Conservation (phyloP, 1,140 invertebrate genomes). For the Nilaparvata lugens region DNA sequence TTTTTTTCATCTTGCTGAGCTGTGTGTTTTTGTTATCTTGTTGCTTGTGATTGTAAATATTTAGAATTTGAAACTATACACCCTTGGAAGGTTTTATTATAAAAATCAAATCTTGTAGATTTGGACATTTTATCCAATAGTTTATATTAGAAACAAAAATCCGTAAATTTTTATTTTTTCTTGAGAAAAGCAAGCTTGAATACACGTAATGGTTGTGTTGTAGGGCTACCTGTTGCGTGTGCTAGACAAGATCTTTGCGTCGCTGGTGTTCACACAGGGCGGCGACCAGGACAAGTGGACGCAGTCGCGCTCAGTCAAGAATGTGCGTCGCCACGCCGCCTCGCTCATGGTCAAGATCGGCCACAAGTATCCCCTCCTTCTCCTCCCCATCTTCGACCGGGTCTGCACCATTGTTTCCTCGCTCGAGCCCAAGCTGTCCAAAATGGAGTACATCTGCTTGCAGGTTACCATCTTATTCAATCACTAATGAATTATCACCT, state of each 20-base stretch:
- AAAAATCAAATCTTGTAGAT: no score
- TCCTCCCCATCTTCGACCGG: slow-evolving; percentile 79
- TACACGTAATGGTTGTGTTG: not conserved
- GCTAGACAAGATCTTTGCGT: slow-evolving; percentile 77
- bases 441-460: slow-evolving; percentile 73
- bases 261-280: slow-evolving; percentile 59
- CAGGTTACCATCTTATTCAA: slow-evolving; percentile 34
- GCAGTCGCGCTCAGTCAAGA: slow-evolving; percentile 64
- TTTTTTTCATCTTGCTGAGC: no score
- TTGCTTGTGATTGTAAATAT: no score
- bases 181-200: not conserved
- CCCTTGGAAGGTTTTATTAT: no score
- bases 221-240: slow-evolving; percentile 57
- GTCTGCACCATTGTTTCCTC: slow-evolving; percentile 63
- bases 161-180: no score
- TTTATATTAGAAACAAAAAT: no score
- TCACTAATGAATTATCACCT: no score
- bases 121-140: no score
- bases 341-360: slow-evolving; percentile 83
- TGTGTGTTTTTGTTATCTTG: no score
- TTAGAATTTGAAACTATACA: no score
- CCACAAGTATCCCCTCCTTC: slow-evolving; percentile 69
- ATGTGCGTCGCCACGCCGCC: slow-evolving; percentile 77
- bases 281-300: slow-evolving; percentile 48
- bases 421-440: slow-evolving; percentile 58